phyloP scores from a whole-genome alignment of 2,797 vertebrate species.

The Schizopygopsis malacanthus region DNA sequence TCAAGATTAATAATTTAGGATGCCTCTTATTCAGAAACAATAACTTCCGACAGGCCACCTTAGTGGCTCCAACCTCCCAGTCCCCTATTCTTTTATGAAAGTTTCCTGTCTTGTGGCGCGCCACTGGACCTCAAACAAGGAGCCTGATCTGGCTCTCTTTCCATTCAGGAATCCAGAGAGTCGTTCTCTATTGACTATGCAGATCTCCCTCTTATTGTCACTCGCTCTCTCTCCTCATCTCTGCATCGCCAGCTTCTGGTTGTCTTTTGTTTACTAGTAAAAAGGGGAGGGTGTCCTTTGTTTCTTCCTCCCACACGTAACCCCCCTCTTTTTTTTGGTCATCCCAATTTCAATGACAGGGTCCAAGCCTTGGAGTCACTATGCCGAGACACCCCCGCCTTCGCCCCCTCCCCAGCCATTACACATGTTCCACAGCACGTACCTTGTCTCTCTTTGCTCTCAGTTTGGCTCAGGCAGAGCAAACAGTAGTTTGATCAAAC shows the following conservation, averaged over 20 bases:
- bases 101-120: slow-evolving; percentile 84
- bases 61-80: slow-evolving; percentile 69
- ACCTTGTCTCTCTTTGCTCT: slow-evolving; percentile 72
- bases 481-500: slow-evolving; percentile 80
- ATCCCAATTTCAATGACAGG: slow-evolving; percentile 64
- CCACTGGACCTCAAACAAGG: slow-evolving; percentile 70
- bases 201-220: slow-evolving; percentile 43
- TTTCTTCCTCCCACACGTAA: slow-evolving; percentile 59
- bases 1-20: slow-evolving; percentile 61
- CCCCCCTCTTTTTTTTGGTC: slow-evolving; percentile 56
- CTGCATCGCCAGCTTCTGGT: slow-evolving; percentile 48
- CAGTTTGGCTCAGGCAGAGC: slow-evolving; percentile 80
- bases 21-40: slow-evolving; percentile 72
- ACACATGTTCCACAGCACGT: slow-evolving; percentile 84
- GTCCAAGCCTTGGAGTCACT: slow-evolving; percentile 76
- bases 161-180: slow-evolving; percentile 62
- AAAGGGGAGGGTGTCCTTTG: slow-evolving; percentile 52
- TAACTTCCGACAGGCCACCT: slow-evolving; percentile 75
- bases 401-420: slow-evolving; percentile 64
- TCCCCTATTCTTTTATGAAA: slow-evolving; percentile 79
- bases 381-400: slow-evolving; percentile 74
- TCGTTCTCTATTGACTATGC: slow-evolving; percentile 58
- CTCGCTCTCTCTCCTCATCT: slow-evolving; percentile 45
- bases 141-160: slow-evolving; percentile 71
- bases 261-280: slow-evolving; percentile 63